Evolutionary conservation across 2,888 invertebrate species (phyloP), one percentile per base, ranked within the genome.

Genomic region (Galerucella pusilla): DNA sequence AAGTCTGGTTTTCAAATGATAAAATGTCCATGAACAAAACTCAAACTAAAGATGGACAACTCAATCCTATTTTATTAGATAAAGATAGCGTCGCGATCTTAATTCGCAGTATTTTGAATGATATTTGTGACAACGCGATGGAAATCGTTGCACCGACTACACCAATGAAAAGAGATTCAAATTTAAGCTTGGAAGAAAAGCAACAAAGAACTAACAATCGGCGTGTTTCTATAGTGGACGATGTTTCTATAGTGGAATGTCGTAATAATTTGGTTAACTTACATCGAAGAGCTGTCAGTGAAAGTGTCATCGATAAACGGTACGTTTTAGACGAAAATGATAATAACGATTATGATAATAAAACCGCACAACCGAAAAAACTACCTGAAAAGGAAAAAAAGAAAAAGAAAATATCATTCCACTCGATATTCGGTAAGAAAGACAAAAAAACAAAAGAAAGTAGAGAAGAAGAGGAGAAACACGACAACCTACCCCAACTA

Each of bases 321-420:
- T 74, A 61, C 64, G 61, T 68, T n/a, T 10, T 77, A 52, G 82
- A 82, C 57, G 81, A 82, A 74, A 83, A 82, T 70, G 80, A 80
- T n/a, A 83, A 81, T 64, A 79, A 67, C 25, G 76, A 75, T 42
- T 74, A 74, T 20, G 75, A 74, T 20, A 75, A 42, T 12, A 71
- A 72, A 52, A n/a, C 16, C 49, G 65, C 14, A 12, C 12, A 76
- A 60, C 71, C 74, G 1, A 78, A 75, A 52, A 81, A 81, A 63
- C 52, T 64, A 28, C 78, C 77, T 64, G 79, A 80, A 35, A 80
- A 81, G 71, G 80, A 79, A 52, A 81, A 81, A 60, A 84, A 81
- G 71, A 85, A 83, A 70, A 83, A 84, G 72, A 83, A 82, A 28
- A 71, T 85, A 10, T 84, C 84, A 0, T 85, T 85, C 68, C 76